Evolutionary conservation across 2,888 invertebrate genomes (phyloP), one percentile per base, ranked within the genome.

Genomic region (Tipula lateralis): DNA sequence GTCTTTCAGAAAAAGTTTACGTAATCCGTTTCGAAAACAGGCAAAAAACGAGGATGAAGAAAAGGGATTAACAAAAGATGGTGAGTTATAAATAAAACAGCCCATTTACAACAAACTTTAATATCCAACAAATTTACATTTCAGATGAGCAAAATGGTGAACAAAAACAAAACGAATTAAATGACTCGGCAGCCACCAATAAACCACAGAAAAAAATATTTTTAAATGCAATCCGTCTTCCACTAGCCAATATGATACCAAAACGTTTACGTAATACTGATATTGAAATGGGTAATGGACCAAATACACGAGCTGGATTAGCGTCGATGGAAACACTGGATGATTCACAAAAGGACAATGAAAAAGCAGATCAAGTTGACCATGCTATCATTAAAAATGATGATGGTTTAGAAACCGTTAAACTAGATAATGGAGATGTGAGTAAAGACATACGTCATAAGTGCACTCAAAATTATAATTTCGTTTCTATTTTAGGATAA

Each of bases 271-370:
- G 87, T 66, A 88, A 90, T 85, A 89, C 91, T 87, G 90, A 91
- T 87, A 89, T 90, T 5, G 92, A 93, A 88, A 88, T 91, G 34
- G 92, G 92, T 85, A 89, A 91, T 83, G 92, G 91, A 85, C 88
- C 91, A 84, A 92, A 92, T 85, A 89, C 90, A n/a, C 93, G 93
- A 86, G 95, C 95, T 5, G 94, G 95, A 24, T 91, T 96, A 84
- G 96, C 96, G 0, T 96, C 96, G 5, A 94, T 95, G 92, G 96
- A 96, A 89, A 96, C 96, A 0, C 90, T 96, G 82, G 96, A 95
- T 88, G 96, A 96, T 87, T 93, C 94, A 86, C 89, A 92, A 19
- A 91, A 93, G 84, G 93, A 93, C 86, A 92, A 93, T 16, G 94
- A 94, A 85, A 93, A 92, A 85, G 91, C 90, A 1, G 91, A 91